These are phyloP conservation scores for Standfussiana lucernea DNA, from an alignment of 2,888 invertebrate genomes.

Conservation along the genomic window DNA sequence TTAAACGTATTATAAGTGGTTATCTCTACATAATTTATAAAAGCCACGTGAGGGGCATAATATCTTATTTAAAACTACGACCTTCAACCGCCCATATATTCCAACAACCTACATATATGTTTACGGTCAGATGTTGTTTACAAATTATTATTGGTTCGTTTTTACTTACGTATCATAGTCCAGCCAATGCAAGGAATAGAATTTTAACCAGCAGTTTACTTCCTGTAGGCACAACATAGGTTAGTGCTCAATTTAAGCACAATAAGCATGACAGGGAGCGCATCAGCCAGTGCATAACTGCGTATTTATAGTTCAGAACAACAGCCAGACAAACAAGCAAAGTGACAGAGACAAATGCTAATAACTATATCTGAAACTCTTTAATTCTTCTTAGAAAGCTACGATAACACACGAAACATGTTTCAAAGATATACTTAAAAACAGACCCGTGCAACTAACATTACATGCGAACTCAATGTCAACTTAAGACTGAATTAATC, in stretches of 20 bases:
- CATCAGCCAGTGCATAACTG: background rate
- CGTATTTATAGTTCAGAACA: background rate
- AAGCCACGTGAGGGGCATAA: conserved; percentile 49
- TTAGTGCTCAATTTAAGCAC: background rate
- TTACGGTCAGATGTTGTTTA: conserved; percentile 14
- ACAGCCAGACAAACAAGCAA: background rate
- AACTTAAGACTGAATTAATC: conserved; percentile 29
- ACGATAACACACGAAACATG: background rate
- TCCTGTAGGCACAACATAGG: background rate
- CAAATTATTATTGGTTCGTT: conserved; percentile 8
- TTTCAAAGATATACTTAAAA: conserved; percentile 16
- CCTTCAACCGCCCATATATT: conserved; percentile 39
- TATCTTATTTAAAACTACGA: conserved; percentile 40
- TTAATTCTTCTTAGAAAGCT: background rate
- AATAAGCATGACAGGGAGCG: background rate
- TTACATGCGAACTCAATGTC: conserved; percentile 25
- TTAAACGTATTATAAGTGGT: background rate
- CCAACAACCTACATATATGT: background rate
- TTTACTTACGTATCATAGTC: background rate
- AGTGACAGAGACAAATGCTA: background rate
- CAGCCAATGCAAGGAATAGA: background rate
- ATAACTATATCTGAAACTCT: conserved; percentile 6
- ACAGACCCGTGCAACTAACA: background rate
- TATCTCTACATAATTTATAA: conserved; percentile 18
- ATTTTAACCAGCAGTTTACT: background rate